Evolutionary conservation across 2,888 invertebrate species (phyloP).

Genomic region (Agriopis marginaria): DNA sequence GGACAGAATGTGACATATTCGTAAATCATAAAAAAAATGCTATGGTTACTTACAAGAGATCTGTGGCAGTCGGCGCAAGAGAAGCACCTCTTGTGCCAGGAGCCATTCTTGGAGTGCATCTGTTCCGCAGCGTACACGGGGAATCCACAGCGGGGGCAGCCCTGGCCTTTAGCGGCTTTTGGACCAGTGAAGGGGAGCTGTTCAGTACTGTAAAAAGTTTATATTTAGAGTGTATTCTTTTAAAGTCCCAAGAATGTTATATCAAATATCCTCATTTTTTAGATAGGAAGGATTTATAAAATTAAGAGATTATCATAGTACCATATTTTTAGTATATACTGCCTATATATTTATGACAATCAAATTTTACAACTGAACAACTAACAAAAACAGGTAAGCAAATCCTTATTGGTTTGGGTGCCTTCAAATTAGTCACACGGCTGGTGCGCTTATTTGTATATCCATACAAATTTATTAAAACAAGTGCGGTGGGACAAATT

Average conservation of each 20-base stretch:
- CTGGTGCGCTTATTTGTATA: not conserved
- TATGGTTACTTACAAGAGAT: conserved; percentile 87
- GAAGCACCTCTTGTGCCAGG: conserved; percentile 98
- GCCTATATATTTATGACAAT: not conserved
- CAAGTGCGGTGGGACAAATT: not conserved
- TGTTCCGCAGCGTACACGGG: conserved; percentile 98
- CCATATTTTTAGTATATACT: no score
- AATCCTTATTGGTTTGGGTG: not conserved
- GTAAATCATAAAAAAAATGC: not conserved
- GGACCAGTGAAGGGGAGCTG: conserved; percentile 90
- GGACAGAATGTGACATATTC: no score
- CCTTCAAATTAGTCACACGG: not conserved
- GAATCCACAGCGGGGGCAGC: conserved; percentile 95
- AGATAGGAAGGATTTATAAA: not conserved
- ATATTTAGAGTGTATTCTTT: not conserved
- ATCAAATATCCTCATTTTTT: not conserved
- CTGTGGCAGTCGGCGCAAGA: conserved; percentile 95
- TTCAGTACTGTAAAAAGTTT: conserved; percentile 87
- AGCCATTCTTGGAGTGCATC: conserved; percentile 96
- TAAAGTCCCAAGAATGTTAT: no score
- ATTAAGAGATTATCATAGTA: no score
- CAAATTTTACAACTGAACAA: not conserved
- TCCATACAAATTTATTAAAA: not conserved
- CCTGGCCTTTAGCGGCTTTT: conserved; percentile 91
- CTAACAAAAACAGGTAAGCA: conserved; percentile 1